Evolutionary conservation across 1,140 invertebrate genomes (phyloP).

Genomic region (Bilobella aurantiaca): DNA sequence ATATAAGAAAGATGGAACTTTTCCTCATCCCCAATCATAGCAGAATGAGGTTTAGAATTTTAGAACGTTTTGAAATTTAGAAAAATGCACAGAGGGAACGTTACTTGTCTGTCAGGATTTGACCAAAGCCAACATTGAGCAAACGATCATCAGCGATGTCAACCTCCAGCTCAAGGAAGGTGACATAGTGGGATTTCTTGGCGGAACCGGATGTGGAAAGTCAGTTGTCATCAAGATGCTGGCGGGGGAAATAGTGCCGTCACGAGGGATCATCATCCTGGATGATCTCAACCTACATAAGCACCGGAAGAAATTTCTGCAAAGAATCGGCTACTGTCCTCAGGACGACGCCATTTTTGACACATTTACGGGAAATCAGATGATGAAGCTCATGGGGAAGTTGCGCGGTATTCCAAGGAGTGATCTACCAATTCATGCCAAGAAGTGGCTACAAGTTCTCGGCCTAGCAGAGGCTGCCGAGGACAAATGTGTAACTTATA

Average conservation of each 20-base stretch:
- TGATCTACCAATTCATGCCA: constrained; percentile 16
- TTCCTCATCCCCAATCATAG: no score
- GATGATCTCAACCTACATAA: constrained; percentile 10
- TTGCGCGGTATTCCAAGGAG: constrained; percentile 16
- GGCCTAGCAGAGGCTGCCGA: constrained; percentile 12
- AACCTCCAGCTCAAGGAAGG: constrained; percentile 21
- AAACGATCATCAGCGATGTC: constrained; percentile 23
- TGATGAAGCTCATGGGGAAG: constrained; percentile 24
- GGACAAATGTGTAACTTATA: constrained; percentile 12
- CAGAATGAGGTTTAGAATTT: no score
- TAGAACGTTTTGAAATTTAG: no score
- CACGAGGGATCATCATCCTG: constrained; percentile 18
- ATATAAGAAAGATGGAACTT: no score
- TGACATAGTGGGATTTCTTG: constrained; percentile 22
- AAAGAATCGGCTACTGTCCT: constrained; percentile 22
- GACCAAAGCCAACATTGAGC: constrained; percentile 19
- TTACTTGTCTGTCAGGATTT: constrained; percentile 4
- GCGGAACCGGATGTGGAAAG: constrained; percentile 20
- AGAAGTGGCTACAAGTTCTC: constrained; percentile 24
- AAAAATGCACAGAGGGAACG: not conserved
- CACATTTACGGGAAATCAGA: constrained; percentile 19
- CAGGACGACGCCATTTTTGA: constrained; percentile 16
- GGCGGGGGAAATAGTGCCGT: constrained; percentile 15
- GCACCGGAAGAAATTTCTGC: constrained; percentile 15
- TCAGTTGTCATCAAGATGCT: constrained; percentile 16